Base-by-base conservation (phyloP, 1,140 invertebrate genomes). In the Ostrea denselamellosa region DNA sequence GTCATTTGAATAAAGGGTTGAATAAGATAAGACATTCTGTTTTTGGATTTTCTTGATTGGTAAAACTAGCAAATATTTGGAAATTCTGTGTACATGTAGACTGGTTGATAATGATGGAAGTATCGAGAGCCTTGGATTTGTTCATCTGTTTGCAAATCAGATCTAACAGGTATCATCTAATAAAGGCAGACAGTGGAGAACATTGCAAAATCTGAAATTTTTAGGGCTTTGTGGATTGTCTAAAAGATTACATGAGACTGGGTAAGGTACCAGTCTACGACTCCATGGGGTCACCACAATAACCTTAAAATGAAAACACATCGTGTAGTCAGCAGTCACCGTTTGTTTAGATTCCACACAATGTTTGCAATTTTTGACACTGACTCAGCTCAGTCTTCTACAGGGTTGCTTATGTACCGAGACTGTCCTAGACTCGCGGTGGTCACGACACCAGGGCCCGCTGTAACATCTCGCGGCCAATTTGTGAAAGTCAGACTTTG, bases 21-120 rank as follows among this genome's bases (percentile, higher is more conserved):
- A 86, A 86, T 65, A 86, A 86, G 68, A 34, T 68, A 68, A 52
- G 51, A n/a, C 54, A 10, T 44, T 34, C 12, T 68, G 12, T 44
- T 65, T 85, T 17, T 44, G 14, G 14, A 17, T 97, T 68, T 68
- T 68, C 9, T 25, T 71, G n/a, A 77, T 77, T 3, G 8, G 14
- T 25, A 14, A 34, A 77, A 17, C 56, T 17, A 12, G 56, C 12
- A 14, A 10, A 5, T 58, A 58, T 58, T 19, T 58, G 10, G 56
- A 5, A 14, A 58, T 0, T 44, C 5, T 44, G 34, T 44, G 34
- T 44, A 44, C 5, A 44, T 44, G 34, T 44, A 44, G 34, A 1
- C 34, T 44, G 34, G 34, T 5, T 44, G n/a, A 58, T 58, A 17
- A 58, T 51, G 77, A 87, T 65, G 81, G 86, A 12, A 52, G n/a